Percentiles rank a stretch among this genome's conserved stretches.
phyloP scores from a whole-genome alignment of 1,140 invertebrate species.

The Oncopeltus fasciatus region DNA sequence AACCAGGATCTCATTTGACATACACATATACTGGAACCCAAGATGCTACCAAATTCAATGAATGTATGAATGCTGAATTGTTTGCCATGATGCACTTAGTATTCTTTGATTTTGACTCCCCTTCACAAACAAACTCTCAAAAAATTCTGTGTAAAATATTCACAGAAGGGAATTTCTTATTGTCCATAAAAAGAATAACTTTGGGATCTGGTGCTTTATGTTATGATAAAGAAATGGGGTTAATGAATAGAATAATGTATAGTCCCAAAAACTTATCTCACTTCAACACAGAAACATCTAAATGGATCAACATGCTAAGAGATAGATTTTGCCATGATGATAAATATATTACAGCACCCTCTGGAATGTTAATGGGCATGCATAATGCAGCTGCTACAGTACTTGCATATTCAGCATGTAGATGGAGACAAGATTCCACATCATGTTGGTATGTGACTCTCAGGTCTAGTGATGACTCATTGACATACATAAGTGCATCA shows the following conservation, averaged over 20 bases:
- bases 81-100: not conserved
- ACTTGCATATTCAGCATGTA: not conserved
- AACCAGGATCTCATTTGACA: not conserved
- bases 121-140: not conserved
- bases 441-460: not conserved
- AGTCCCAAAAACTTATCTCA: not conserved
- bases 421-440: not conserved
- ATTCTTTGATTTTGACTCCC: not conserved
- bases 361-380: conserved; percentile 7
- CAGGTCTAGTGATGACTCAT: not conserved
- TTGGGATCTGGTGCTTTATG: not conserved
- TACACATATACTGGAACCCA: not conserved
- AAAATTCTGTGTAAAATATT: not conserved
- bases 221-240: not conserved
- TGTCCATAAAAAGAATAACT: not conserved
- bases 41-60: not conserved
- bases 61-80: not conserved
- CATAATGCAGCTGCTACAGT: not conserved
- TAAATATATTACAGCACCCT: not conserved
- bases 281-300: not conserved
- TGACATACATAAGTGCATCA: too few species aligned
- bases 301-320: not conserved
- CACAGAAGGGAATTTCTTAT: not conserved
- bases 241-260: not conserved
- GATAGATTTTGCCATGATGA: not conserved